Evolutionary conservation across 2,797 vertebrate genomes (phyloP), one percentile per base, ranked within the genome.

Genomic region (Takifugu rubripes): DNA sequence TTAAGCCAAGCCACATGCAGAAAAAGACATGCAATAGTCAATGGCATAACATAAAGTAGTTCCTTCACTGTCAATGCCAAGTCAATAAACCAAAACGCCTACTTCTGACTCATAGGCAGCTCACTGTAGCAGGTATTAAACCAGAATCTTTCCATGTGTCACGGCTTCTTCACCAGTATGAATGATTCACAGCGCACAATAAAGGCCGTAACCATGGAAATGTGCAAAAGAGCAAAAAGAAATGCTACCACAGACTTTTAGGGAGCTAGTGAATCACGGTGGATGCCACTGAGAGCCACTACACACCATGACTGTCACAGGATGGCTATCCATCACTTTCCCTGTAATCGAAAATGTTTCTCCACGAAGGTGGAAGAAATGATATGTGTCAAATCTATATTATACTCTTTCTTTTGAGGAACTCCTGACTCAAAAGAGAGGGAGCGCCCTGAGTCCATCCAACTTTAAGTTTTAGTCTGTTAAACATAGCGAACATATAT

Each of bases 221-320:
- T 78, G 83, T 87, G 84, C 84, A 89, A 87, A 88, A 84, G 58
- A 77, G 79, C 78, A 53, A 66, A 59, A 59, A 21, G 61, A 60
- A 58, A 40, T 16, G 54, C 60, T 43, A 68, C 65, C 25, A 7
- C 59, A 52, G 54, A 74, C 71, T 82, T 68, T 89, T 79, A 84
- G 77, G 63, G 66, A 83, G 84, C 71, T 84, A 26, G 68, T 77
- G 82, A 82, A 84, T 89, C 87, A 90, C 80, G 77, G 79, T 84
- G 84, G 83, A 59, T 68, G 75, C 72, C 76, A 70, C 69, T 70
- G 61, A 59, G 61, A 72, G 66, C 64, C 59, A 73, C 69, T 69
- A 64, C 63, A 54, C 54, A 42, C 47, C 64, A 60, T 78, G 64
- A 84, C 73, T 62, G 61, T 55, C 55, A 79, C 42, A 25, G 64